Percentiles rank a stretch among this genome's conserved stretches.
phyloP scores from a whole-genome alignment of 2,888 invertebrate genomes.

The Diplazon laetatorius region DNA sequence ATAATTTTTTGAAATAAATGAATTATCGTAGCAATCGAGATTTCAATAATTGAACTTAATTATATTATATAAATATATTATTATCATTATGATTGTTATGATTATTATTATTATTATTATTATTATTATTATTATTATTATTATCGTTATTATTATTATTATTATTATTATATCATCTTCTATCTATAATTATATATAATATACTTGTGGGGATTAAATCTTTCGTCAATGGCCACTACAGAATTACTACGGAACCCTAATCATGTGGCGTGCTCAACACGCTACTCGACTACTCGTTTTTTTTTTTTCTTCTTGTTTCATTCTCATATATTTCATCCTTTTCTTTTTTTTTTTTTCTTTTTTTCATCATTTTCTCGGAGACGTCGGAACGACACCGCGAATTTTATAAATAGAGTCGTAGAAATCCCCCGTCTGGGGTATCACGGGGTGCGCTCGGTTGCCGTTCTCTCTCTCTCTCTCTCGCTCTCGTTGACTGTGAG shows the following conservation, averaged over 20 bases:
- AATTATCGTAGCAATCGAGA: not conserved
- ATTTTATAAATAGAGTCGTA: conserved; percentile 62
- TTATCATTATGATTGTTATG: not conserved
- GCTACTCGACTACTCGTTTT: too few species aligned
- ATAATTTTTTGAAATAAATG: too few species aligned
- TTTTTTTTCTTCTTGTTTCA: conserved; percentile 13
- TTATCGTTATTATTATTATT: too few species aligned
- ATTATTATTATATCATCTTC: too few species aligned
- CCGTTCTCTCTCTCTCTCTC: not conserved
- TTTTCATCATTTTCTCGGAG: conserved; percentile 52
- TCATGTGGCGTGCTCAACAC: too few species aligned
- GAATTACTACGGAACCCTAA: too few species aligned
- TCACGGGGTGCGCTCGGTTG: conserved; percentile 7
- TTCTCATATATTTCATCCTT: conserved; percentile 14
- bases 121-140: too few species aligned
- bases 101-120: too few species aligned
- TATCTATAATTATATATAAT: too few species aligned
- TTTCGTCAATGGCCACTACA: too few species aligned
- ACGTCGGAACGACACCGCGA: conserved; percentile 58
- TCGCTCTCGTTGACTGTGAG: conserved; percentile 36
- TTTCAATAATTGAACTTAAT: not conserved
- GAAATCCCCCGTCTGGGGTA: conserved; percentile 40
- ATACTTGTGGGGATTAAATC: too few species aligned
- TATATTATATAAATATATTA: not conserved
- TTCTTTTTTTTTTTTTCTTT: conserved; percentile 36